Evolutionary conservation across 2,797 vertebrate genomes (phyloP), one percentile per base, ranked within the genome.

Genomic region (Pelodytes ibericus): DNA sequence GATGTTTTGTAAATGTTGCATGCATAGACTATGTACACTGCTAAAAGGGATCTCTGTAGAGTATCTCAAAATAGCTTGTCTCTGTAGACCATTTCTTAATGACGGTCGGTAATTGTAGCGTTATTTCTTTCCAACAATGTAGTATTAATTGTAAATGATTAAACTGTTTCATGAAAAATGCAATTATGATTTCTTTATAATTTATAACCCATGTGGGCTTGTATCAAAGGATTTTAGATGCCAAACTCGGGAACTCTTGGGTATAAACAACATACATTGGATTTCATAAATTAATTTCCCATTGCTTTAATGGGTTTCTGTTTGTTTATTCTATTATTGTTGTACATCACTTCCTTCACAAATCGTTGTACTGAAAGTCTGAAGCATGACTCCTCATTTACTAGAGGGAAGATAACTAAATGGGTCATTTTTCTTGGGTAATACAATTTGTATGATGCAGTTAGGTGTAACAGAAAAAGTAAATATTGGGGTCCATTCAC

Each of bases 1-100:
- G 84, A 90, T 89, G 83, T 87, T 90, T 91, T 87, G 81, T 72
- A 84, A 86, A 82, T 0, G 1, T 82, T 88, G 79, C 82, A 85
- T 83, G 81, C 83, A 83, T 86, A 87, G 82, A 79, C 89, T 89
- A 81, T 84, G 83, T 87, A 76, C 29, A 27, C 61, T 78, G 58
- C 62, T 79, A 61, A 68, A 51, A 53, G 57, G 60, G 70, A 49
- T 88, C 85, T 88, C 87, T 25, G 72, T 88, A 86, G 89, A 89
- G 75, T 72, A 86, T 83, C 77, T 85, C 78, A 85, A 90, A 89
- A 86, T 83, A 83, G 84, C 20, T 82, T 89, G 80, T 86, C 84
- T 88, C 81, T 82, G 84, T 75, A 87, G 83, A 77, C 49, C 63
- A 39, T 58, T 77, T 49, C 39, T 59, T 59, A 47, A 33, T 49